phyloP scores from a whole-genome alignment of 2,888 invertebrate species.

The Onchidella celtica region DNA sequence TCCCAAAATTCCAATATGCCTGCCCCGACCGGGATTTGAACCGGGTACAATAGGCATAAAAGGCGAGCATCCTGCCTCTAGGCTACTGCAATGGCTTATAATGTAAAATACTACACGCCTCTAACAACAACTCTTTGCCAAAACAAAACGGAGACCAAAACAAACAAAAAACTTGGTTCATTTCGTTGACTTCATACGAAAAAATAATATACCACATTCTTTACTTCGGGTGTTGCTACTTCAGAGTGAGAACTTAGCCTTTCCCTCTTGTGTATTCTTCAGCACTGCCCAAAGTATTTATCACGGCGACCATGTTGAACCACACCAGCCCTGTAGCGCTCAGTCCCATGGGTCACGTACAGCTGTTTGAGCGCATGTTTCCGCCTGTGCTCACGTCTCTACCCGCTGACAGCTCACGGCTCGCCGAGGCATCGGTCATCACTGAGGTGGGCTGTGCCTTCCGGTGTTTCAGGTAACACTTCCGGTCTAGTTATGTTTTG shows the following conservation, averaged over 20 bases:
- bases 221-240: neutral
- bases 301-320: slow-evolving; percentile 13
- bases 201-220: no score
- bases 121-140: no score
- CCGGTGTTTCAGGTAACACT: slow-evolving; percentile 34
- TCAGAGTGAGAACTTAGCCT: neutral
- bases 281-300: slow-evolving; percentile 36
- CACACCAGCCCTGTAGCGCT: slow-evolving; percentile 2
- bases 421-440: slow-evolving; percentile 11
- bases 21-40: no score
- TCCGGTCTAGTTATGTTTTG: no score
- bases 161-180: no score
- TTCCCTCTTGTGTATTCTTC: neutral
- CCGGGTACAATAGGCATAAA: no score
- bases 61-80: no score
- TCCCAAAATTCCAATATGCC: no score
- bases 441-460: slow-evolving; percentile 38
- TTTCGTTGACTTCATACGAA: no score
- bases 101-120: no score
- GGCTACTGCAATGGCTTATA: no score
- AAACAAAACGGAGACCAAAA: no score
- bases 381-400: slow-evolving; percentile 12
- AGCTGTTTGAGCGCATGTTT: slow-evolving; percentile 39
- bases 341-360: slow-evolving; percentile 1
- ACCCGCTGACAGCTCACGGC: neutral